These are phyloP conservation scores for Ia io DNA, from an alignment of 2,113 vertebrate species.

Conservation along the genomic window DNA sequence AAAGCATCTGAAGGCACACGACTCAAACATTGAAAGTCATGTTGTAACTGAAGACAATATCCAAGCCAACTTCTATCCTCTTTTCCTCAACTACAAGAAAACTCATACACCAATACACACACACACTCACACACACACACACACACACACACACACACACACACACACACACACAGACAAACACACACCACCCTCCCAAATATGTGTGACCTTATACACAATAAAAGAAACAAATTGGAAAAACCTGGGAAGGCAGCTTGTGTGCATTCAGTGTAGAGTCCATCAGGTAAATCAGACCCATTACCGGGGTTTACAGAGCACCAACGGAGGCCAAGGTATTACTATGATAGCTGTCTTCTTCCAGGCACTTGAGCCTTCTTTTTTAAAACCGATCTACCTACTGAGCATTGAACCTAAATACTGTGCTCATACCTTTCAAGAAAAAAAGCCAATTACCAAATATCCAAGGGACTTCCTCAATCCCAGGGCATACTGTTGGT, in stretches of 20 bases:
- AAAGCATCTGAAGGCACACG: neutral
- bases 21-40: neutral
- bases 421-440: neutral
- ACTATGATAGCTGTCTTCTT: neutral
- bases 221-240: neutral
- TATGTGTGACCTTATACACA: neutral
- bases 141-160: no score
- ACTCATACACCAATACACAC: neutral
- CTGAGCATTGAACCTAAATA: neutral
- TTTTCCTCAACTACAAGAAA: neutral
- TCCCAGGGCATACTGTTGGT: neutral
- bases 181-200: neutral
- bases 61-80: neutral
- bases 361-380: neutral
- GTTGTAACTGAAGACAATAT: neutral
- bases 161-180: neutral
- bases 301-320: neutral
- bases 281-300: neutral
- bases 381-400: neutral
- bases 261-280: neutral
- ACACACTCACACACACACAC: neutral
- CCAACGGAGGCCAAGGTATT: fast-evolving
- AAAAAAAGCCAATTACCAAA: neutral
- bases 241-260: neutral
- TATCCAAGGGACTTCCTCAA: neutral